phyloP scores from a whole-genome alignment of 1,140 invertebrate genomes.

The Drosophila truncata region DNA sequence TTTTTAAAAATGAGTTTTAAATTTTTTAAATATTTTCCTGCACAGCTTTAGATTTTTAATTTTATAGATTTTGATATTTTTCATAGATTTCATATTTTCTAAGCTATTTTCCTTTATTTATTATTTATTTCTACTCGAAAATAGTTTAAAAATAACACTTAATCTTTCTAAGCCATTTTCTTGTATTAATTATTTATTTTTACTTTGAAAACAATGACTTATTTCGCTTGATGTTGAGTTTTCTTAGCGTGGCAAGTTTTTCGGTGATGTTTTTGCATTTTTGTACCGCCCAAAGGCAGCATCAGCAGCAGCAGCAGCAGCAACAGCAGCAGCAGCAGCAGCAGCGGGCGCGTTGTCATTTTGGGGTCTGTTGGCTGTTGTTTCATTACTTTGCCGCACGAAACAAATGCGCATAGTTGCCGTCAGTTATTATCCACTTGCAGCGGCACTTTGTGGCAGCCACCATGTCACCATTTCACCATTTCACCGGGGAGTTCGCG shows the following conservation, averaged over 20 bases:
- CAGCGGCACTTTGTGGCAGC: slow-evolving; percentile 63
- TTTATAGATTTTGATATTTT: too few relatives aligned
- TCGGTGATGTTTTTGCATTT: slow-evolving; percentile 3
- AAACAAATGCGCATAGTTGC: slow-evolving; percentile 82
- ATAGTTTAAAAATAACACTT: too few relatives aligned
- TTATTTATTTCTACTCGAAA: too few relatives aligned
- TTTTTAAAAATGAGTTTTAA: too few relatives aligned
- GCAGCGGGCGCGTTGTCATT: slow-evolving; percentile 67
- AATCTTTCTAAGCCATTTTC: neutral
- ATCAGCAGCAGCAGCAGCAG: neutral
- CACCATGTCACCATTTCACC: slow-evolving; percentile 50
- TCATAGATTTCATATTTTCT: too few relatives aligned
- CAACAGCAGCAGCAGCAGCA: slow-evolving; percentile 1
- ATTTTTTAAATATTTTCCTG: too few relatives aligned
- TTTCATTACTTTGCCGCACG: slow-evolving; percentile 77
- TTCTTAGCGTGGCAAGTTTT: slow-evolving; percentile 7
- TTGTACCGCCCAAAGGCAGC: slow-evolving; percentile 52
- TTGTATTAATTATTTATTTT: neutral
- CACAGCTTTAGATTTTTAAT: too few relatives aligned
- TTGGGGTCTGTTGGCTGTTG: slow-evolving; percentile 69
- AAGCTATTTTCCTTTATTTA: too few relatives aligned
- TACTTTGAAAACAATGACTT: neutral
- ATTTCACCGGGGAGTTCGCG: slow-evolving; percentile 30
- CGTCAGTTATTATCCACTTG: slow-evolving; percentile 80
- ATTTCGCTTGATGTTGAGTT: neutral